phyloP scores from a whole-genome alignment of 2,797 vertebrate species.

The Ataeniobius toweri region DNA sequence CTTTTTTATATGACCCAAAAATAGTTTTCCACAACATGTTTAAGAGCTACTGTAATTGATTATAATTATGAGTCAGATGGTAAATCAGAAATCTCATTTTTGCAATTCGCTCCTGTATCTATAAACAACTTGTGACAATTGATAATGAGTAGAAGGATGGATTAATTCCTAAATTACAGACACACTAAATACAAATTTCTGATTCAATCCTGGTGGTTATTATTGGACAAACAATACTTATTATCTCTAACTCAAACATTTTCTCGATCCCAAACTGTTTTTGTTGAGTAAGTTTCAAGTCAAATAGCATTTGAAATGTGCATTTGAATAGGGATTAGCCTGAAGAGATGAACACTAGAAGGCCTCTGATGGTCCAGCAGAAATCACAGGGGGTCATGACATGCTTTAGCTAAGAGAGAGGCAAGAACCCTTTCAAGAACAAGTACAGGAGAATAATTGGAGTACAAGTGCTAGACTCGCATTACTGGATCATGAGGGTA shows the following conservation, averaged over 20 bases:
- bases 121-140: too few relatives aligned
- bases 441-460: conserved; percentile 79
- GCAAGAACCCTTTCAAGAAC: conserved; percentile 76
- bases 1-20: neutral
- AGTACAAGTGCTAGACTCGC: conserved; percentile 73
- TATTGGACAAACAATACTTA: conserved; percentile 7
- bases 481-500: conserved; percentile 75
- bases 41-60: neutral
- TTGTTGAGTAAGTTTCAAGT: conserved; percentile 55
- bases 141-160: neutral
- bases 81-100: too few relatives aligned
- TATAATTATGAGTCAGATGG: neutral
- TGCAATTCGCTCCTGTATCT: too few relatives aligned
- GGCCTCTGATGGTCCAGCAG: conserved; percentile 55
- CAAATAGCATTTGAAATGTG: conserved; percentile 52
- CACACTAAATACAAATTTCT: neutral
- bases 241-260: conserved; percentile 28
- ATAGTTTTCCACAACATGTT: neutral
- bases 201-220: neutral
- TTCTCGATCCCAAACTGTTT: conserved; percentile 46
- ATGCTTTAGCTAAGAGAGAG: conserved; percentile 72
- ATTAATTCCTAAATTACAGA: neutral
- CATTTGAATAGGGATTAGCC: conserved; percentile 58
- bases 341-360: conserved; percentile 54
- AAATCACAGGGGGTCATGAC: conserved; percentile 64